Evolutionary conservation across 2,888 invertebrate species (phyloP), one percentile per base, ranked within the genome.

Genomic region (Sarcophaga variegata): DNA sequence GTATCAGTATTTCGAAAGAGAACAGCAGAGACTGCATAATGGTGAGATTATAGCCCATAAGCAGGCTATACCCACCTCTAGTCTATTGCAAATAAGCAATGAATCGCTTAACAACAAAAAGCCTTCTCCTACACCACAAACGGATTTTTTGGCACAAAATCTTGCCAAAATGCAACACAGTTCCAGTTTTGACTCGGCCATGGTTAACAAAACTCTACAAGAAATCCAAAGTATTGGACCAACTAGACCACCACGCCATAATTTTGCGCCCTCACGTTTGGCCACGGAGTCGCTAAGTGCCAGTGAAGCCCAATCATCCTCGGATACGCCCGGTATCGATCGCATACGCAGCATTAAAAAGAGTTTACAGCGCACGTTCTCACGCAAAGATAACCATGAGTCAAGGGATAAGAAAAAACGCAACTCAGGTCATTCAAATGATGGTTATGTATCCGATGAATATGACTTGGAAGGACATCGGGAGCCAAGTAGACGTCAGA

Each of bases 1-100:
- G 0, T 97, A 97, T 91, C 95, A 95, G 2, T 98, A 97, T 93
- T 98, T 98, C 90, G 97, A 98, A 91, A 95, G 94, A 75, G 97
- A 98, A 90, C 97, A 97, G 90, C 95, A 96, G 72, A 95, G 95
- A 76, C 94, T 97, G 0, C 96, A 97, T 88, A 95, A 95, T 5
- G 95, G 95, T 2, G 95, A 96, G 60, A 94, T 95, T 12, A 91
- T 94, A 20, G 93, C 95, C 0, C 92, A 94, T 89, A 93, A 91
- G 88, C 90, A 91, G 20, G 91, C 91, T 27, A 91, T 91, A 66
- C 90, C 91, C 74, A 91, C 90, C 14, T 89, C 90, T 8, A 90
- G 91, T 67, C 89, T 92, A 1, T 89, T 91, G 88, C 90, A 91
- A 45, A 87, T 89, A 8, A 79, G 14, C 17, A 91, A 89, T 54